phyloP scores from a whole-genome alignment of 2,888 invertebrate species.

The Microctonus aethiopoides region DNA sequence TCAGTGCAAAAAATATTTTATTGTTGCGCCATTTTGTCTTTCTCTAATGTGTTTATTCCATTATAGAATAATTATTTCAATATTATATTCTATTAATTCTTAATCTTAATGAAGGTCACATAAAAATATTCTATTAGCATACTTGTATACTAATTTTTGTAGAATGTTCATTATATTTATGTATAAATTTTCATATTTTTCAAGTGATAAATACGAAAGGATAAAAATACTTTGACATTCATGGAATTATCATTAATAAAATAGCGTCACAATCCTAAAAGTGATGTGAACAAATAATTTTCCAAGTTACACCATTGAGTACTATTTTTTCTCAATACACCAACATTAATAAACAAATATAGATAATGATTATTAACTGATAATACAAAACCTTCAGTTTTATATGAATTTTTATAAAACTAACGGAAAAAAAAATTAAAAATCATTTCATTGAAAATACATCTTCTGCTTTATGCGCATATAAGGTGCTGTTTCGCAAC shows the following conservation, averaged over 20 bases:
- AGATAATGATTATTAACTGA: too few relatives aligned
- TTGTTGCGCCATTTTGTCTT: background rate
- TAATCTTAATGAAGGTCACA: background rate
- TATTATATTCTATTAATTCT: background rate
- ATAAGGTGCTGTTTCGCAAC: background rate
- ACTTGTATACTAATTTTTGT: background rate
- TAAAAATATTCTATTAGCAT: too few relatives aligned
- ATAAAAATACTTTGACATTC: background rate
- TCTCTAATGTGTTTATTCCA: background rate
- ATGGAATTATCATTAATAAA: background rate
- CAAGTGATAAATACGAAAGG: background rate
- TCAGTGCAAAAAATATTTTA: constrained; percentile 21
- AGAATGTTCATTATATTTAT: background rate
- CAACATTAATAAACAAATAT: too few relatives aligned
- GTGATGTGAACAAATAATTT: too few relatives aligned
- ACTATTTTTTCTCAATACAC: too few relatives aligned
- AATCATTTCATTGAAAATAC: background rate
- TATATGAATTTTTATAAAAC: too few relatives aligned
- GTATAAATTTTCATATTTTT: background rate
- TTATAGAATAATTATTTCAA: background rate
- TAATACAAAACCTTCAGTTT: too few relatives aligned
- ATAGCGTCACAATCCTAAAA: background rate
- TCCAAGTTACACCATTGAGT: background rate
- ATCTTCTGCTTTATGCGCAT: background rate
- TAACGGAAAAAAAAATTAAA: too few relatives aligned